Evolutionary conservation across 2,113 vertebrate genomes (phyloP), one percentile per base, ranked within the genome.

Genomic region (Caranx ignobilis): DNA sequence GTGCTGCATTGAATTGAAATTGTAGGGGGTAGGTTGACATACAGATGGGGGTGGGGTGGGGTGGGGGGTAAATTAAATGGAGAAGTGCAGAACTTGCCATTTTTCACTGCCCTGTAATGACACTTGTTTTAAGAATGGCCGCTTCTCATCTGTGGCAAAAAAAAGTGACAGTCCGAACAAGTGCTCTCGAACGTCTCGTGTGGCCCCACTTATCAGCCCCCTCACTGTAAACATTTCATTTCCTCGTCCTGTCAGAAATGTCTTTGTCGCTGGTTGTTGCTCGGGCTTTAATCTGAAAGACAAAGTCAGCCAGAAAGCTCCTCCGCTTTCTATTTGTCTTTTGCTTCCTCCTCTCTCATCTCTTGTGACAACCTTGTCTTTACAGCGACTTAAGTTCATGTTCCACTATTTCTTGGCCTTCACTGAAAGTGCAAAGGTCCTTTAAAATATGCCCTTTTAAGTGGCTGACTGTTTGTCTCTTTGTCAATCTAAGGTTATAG

Each of bases 171-270:
- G 87, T 77, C 77, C 34, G 32, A 89, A 86, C 82, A 85, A 91
- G 87, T 84, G 64, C 77, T 72, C 81, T 83, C 55, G 34, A 89
- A 82, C 57, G 78, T 71, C 83, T 88, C 79, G 64, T 81, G 71
- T 83, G 87, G 76, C 63, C 82, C 89, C 82, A 83, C 91, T 92
- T 88, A 86, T 93, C 91, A 86, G 81, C 81, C 63, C 43, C 66
- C 79, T 71, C 77, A 87, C 89, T 86, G 94, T 91, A 92, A 94
- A 94, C 94, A 94, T 95, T 94, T 95, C 75, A 95, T 96, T 96
- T 95, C 95, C 95, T 95, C 88, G 75, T 72, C 91, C 90, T 93
- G 91, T 94, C 93, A 88, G 47, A 86, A 59, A 78, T 39, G 84
- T 92, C 93, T 94, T 94, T 95, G 91, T 94, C 79, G 70, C 69